Conservation (phyloP, 1,140 invertebrate species). For the Stenopsyche tienmushanensis region DNA sequence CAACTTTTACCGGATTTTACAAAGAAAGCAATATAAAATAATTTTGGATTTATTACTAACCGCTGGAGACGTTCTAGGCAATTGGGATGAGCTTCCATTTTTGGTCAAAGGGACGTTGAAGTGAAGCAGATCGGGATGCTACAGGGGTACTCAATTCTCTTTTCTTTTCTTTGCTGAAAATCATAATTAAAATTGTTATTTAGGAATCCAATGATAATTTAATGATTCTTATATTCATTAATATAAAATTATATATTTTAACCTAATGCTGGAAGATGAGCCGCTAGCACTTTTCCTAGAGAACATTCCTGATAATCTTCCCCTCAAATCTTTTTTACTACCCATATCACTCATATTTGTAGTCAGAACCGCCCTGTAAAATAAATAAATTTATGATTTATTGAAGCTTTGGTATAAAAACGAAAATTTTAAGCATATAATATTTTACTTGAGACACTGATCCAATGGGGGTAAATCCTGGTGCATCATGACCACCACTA, state of each 20-base stretch:
- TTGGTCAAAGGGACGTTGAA: constrained; percentile 46
- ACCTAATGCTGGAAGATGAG: constrained; percentile 53
- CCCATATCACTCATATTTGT: constrained; percentile 73
- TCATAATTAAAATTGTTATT: constrained; percentile 15
- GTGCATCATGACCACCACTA: constrained; percentile 51
- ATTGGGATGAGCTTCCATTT: constrained; percentile 47
- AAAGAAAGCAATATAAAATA: neutral
- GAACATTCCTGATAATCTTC: constrained; percentile 79
- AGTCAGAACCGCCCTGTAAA: constrained; percentile 70
- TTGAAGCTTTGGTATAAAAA: constrained; percentile 1
- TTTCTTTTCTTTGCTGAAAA: constrained; percentile 49
- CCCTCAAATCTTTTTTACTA: constrained; percentile 76
- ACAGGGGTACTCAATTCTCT: constrained; percentile 40
- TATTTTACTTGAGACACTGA: constrained; percentile 55
- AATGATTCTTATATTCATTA: neutral
- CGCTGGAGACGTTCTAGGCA: constrained; percentile 30
- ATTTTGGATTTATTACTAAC: constrained; percentile 18
- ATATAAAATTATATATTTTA: neutral
- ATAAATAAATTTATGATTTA: constrained; percentile 36
- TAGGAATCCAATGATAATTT: neutral
- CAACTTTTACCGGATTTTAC: no score
- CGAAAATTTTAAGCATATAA: neutral
- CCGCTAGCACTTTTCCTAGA: constrained; percentile 57
- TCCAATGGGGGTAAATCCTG: constrained; percentile 54
- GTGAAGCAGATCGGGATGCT: constrained; percentile 36